A percentile compares a stretch with the other conserved stretches of the same genome.
Evolutionary conservation across 2,113 vertebrate genomes (phyloP).

Genomic region (Ovibos moschatus): DNA sequence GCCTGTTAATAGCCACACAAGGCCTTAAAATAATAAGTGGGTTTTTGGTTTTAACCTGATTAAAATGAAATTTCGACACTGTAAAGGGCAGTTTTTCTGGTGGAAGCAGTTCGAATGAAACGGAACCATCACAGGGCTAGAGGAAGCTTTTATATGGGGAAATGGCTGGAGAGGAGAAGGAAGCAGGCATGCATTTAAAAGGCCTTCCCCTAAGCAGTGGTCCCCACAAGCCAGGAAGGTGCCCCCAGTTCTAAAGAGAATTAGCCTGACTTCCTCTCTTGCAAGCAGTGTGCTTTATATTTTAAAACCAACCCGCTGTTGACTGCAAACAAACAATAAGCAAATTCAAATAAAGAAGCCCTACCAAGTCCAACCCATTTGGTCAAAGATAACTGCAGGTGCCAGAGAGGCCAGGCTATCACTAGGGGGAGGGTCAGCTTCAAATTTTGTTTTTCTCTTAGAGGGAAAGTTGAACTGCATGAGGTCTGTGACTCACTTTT

Average conservation of each 20-base stretch:
- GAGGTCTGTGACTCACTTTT: slow-evolving; percentile 37
- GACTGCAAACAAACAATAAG: slow-evolving; percentile 59
- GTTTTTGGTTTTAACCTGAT: not conserved
- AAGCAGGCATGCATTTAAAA: not conserved
- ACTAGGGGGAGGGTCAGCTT: not conserved
- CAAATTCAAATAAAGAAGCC: slow-evolving; percentile 52
- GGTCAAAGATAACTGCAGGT: slow-evolving; percentile 41
- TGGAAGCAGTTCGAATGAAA: slow-evolving; percentile 21
- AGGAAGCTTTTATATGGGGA: not conserved
- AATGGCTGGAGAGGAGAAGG: not conserved
- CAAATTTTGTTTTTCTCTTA: slow-evolving; percentile 58
- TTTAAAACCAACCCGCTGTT: slow-evolving; percentile 31
- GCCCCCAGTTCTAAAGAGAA: not conserved
- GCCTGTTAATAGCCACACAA: slow-evolving; percentile 37
- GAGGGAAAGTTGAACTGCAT: slow-evolving; percentile 30
- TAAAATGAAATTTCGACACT: slow-evolving; percentile 19
- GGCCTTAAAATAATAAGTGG: not conserved
- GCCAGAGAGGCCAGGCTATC: not conserved
- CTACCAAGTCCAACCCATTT: slow-evolving; percentile 28
- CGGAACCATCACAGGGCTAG: not conserved
- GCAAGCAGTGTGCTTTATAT: slow-evolving; percentile 31
- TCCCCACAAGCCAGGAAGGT: not conserved
- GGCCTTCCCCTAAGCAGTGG: not conserved
- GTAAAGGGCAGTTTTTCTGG: slow-evolving; percentile 19
- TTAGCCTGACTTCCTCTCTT: not conserved